phyloP scores from a whole-genome alignment of 2,113 vertebrate species.

The Atractosteus spatula region DNA sequence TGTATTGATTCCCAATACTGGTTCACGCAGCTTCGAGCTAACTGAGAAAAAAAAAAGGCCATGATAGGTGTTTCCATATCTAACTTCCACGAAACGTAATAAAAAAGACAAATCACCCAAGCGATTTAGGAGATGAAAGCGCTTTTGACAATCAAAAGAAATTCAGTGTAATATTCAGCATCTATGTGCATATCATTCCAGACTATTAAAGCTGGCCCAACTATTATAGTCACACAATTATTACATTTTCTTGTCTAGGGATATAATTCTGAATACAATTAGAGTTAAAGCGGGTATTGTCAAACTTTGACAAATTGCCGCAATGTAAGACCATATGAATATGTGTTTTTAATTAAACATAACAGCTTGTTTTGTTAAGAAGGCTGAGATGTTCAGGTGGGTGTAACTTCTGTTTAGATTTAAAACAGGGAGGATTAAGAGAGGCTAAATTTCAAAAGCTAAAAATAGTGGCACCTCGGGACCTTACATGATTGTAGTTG shows the following conservation, averaged over 20 bases:
- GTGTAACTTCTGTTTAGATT: slow-evolving; percentile 38
- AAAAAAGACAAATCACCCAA: neutral
- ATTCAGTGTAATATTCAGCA: neutral
- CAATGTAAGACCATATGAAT: slow-evolving; percentile 40
- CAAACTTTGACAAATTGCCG: neutral
- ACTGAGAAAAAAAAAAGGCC: neutral
- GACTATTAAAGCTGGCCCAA: neutral
- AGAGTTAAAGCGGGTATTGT: neutral
- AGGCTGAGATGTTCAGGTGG: slow-evolving; percentile 56
- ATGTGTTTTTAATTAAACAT: slow-evolving; percentile 63
- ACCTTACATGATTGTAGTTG: slow-evolving; percentile 64
- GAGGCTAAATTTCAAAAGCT: slow-evolving; percentile 64
- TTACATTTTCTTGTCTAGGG: neutral
- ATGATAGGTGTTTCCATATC: neutral
- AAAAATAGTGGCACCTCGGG: slow-evolving; percentile 64
- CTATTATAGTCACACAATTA: neutral
- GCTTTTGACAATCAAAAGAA: neutral
- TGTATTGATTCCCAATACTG: neutral
- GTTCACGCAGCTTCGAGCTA: neutral
- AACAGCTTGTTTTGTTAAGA: slow-evolving; percentile 47
- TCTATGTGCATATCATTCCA: neutral
- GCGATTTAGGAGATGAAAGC: slow-evolving; percentile 1
- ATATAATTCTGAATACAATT: neutral
- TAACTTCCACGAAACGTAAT: neutral
- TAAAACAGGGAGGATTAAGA: slow-evolving; percentile 54